Evolutionary conservation across 2,888 invertebrate species (phyloP).

Genomic region (Ormyrus thymus): DNA sequence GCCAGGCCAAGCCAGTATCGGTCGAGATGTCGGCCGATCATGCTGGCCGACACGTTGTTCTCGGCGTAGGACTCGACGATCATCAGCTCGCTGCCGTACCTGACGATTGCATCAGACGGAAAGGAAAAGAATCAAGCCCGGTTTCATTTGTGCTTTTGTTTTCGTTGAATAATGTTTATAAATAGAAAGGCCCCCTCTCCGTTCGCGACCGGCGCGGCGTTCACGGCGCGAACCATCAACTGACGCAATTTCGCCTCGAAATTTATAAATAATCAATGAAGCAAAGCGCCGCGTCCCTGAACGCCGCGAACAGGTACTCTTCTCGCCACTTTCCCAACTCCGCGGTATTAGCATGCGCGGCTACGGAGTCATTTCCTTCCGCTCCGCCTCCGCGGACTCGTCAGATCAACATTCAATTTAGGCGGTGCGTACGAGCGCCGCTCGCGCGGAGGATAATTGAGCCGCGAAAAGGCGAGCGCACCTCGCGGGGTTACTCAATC

Average conservation of each 20-base stretch:
- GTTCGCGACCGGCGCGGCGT: too few relatives aligned
- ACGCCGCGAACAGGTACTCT: too few relatives aligned
- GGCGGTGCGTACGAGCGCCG: neutral
- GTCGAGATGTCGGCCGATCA: constrained; percentile 82
- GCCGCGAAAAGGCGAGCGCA: neutral
- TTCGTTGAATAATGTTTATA: too few relatives aligned
- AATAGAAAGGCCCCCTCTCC: too few relatives aligned
- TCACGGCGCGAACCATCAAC: too few relatives aligned
- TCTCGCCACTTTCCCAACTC: constrained; percentile 24
- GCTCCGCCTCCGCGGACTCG: neutral
- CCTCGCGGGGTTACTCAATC: neutral
- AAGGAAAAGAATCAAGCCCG: too few relatives aligned
- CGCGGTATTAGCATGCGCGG: neutral
- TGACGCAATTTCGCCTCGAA: too few relatives aligned
- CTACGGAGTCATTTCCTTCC: constrained; percentile 23
- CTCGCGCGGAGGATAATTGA: constrained; percentile 1
- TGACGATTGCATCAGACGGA: constrained; percentile 67
- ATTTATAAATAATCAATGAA: too few relatives aligned
- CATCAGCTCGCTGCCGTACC: constrained; percentile 96
- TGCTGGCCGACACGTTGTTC: constrained; percentile 91
- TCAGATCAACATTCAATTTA: constrained; percentile 15
- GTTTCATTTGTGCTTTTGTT: too few relatives aligned
- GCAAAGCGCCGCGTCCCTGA: too few relatives aligned
- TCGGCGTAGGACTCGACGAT: constrained; percentile 92
- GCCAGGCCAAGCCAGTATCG: constrained; percentile 95